Evolutionary conservation across 2,113 vertebrate species (phyloP), one percentile per base, ranked within the genome.

Genomic region (Eretmochelys imbricata): DNA sequence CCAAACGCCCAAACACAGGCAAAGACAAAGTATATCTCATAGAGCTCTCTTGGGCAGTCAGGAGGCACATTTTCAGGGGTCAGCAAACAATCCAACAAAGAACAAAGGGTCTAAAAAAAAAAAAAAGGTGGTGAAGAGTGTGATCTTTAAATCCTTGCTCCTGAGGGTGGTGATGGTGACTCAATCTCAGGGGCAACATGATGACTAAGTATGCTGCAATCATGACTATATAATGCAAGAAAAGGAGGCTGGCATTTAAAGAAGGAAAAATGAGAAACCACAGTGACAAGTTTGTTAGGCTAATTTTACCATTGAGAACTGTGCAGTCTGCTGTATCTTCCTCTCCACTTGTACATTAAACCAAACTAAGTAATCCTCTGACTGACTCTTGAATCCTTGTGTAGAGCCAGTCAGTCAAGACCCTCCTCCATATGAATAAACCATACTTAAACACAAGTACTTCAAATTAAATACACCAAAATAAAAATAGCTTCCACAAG

Each of bases 1-100:
- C 95, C 97, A n/a, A 98, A 98, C 0, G 80, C 95, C 97, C 98
- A 98, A 79, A 98, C 89, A 91, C 95, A 98, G 48, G 97, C 97
- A 90, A 98, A 98, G 65, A 96, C 94, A 96, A 98, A 98, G 90
- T 96, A 98, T n/a, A 97, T 91, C 85, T 98, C 97, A 19, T 91
- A 97, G 7, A 97, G 62, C 48, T 98, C 97, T 89, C 96, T 94
- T 2, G 97, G 95, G 38, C 95, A 98, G 90, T 98, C 97, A 82
- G 90, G 46, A 80, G 97, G 94, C 2, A 98, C 92, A 42, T 98
- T 98, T 96, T 98, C 98, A 49, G 97, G 91, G 55, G 84, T 98
- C 87, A 98, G 29, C 35, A 98, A 97, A 75, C 98, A 98, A 65
- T 98, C 95, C 82, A 98, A 86, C 81, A 98, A 96, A 90, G 88